Evolutionary conservation across 30 jellyfish, hydroid and myxozoan species (phyloP).

Genomic region (Cassiopea xamachana): DNA sequence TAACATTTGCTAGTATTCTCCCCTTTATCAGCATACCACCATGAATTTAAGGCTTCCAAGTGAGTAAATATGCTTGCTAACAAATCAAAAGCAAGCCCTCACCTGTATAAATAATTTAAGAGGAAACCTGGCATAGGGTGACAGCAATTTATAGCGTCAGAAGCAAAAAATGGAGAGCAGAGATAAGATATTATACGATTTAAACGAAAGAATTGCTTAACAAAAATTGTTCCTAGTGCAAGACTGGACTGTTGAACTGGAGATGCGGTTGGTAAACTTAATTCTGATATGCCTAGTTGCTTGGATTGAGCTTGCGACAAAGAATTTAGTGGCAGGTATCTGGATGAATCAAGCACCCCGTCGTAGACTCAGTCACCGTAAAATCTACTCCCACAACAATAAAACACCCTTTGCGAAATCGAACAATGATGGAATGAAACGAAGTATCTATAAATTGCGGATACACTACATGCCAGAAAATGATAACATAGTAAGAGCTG

Average conservation of each 20-base stretch:
- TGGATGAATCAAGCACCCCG: not conserved
- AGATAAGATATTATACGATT: not conserved
- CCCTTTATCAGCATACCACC: slow-evolving; percentile 3
- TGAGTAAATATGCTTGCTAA: not conserved
- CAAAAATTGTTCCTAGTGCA: not conserved
- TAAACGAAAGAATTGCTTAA: no score
- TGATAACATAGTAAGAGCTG: not conserved
- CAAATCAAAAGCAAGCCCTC: slow-evolving; percentile 4
- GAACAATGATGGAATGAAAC: not conserved
- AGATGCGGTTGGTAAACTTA: not conserved
- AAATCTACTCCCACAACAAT: not conserved
- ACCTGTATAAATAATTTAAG: not conserved
- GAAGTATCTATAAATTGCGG: not conserved
- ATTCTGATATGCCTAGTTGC: not conserved
- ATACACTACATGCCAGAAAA: not conserved
- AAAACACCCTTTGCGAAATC: not conserved
- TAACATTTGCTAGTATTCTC: not conserved
- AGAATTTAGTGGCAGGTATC: not conserved
- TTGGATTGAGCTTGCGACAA: not conserved
- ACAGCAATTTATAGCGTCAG: slow-evolving; percentile 5
- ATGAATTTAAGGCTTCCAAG: not conserved
- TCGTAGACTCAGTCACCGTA: not conserved
- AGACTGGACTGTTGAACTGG: not conserved
- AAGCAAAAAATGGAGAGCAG: not conserved
- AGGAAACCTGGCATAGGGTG: not conserved